phyloP scores from a whole-genome alignment of 2,888 invertebrate species.

The Napeogenes inachia region DNA sequence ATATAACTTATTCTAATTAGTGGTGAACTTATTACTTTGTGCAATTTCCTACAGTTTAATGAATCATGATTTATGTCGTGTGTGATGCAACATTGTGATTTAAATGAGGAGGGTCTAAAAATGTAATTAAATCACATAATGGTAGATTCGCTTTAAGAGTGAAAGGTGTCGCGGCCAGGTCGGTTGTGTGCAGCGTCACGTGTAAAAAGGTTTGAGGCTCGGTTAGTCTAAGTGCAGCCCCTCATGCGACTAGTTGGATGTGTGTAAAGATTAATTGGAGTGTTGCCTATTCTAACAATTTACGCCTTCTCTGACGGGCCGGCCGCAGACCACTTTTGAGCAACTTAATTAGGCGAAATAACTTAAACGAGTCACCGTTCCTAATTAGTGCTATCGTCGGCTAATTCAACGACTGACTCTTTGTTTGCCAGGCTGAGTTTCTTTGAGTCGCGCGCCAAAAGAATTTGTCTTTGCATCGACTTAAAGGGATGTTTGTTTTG shows the following conservation, averaged over 20 bases:
- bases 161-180: slow-evolving; percentile 32
- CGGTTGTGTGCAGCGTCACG: slow-evolving; percentile 45
- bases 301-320: slow-evolving; percentile 68
- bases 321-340: slow-evolving; percentile 75
- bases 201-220: slow-evolving; percentile 57
- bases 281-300: slow-evolving; percentile 73
- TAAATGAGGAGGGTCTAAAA: slow-evolving; percentile 21
- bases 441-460: slow-evolving; percentile 72
- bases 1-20: slow-evolving; percentile 37
- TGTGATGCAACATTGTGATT: slow-evolving; percentile 16
- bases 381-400: slow-evolving; percentile 75
- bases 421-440: slow-evolving; percentile 68
- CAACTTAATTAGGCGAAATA: slow-evolving; percentile 75
- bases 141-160: slow-evolving; percentile 26
- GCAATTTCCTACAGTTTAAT: slow-evolving; percentile 33
- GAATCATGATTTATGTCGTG: slow-evolving; percentile 30
- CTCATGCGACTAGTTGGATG: slow-evolving; percentile 71
- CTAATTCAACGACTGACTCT: slow-evolving; percentile 73
- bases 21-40: slow-evolving; percentile 34
- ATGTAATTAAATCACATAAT: slow-evolving; percentile 29
- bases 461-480: slow-evolving; percentile 74
- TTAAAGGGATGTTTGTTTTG: slow-evolving; percentile 67
- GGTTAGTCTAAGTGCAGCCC: slow-evolving; percentile 62
- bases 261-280: slow-evolving; percentile 78
- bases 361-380: slow-evolving; percentile 74